These are phyloP conservation scores for Melinopterus prodromus DNA, from an alignment of 2,888 invertebrate species.

Conservation along the genomic window DNA sequence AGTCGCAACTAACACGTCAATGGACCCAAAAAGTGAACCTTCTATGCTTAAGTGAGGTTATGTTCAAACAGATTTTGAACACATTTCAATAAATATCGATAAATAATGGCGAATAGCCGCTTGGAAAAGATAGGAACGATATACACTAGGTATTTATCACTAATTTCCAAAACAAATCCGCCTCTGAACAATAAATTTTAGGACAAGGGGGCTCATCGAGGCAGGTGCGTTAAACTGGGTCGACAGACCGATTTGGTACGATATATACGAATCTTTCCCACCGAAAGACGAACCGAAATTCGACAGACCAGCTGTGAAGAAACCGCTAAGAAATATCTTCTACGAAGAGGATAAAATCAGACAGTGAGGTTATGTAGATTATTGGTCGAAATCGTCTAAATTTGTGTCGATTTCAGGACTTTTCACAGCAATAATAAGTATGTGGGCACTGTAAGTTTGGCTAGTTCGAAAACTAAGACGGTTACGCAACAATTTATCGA, in stretches of 20 bases:
- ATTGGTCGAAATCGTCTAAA: background rate
- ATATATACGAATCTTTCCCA: constrained; percentile 90
- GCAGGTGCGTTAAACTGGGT: constrained; percentile 81
- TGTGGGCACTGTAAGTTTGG: constrained; percentile 65
- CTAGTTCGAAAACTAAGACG: constrained; percentile 63
- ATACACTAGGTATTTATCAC: constrained; percentile 67
- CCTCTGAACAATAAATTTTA: constrained; percentile 55
- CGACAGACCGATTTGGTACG: constrained; percentile 93
- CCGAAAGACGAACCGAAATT: constrained; percentile 84
- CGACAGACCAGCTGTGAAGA: constrained; percentile 71
- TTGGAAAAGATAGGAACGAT: constrained; percentile 79
- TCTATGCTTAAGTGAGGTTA: no score
- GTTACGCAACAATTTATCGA: constrained; percentile 69
- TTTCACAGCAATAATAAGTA: constrained; percentile 70
- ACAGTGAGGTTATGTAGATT: constrained; percentile 60
- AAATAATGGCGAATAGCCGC: constrained; percentile 72
- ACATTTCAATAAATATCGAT: background rate
- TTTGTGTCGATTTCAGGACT: constrained; percentile 63
- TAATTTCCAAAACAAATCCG: background rate
- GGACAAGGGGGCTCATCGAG: constrained; percentile 80
- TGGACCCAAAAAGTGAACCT: no score
- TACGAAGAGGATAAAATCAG: constrained; percentile 85
- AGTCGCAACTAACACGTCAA: no score
- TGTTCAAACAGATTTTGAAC: no score
- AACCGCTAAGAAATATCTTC: constrained; percentile 74